Evolutionary conservation across 2,888 invertebrate species (phyloP), one percentile per base, ranked within the genome.

Genomic region (Anaspis maculata): DNA sequence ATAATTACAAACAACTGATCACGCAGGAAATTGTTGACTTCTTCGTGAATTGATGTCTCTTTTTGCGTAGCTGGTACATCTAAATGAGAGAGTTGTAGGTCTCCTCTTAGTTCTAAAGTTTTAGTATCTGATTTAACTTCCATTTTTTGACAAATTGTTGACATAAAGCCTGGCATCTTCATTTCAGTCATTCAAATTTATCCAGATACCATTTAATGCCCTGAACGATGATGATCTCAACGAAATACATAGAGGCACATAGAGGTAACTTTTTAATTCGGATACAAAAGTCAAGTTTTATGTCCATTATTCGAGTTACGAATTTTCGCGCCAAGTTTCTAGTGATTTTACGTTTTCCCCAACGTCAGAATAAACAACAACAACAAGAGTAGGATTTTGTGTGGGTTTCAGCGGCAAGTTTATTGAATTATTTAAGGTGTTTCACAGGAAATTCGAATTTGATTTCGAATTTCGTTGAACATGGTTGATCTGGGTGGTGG

Each of bases 401-500:
- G 27, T 7, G 9, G 15, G 15, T 15, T 15, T 21, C 12, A 13
- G 22, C 23, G 14, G 26, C 26, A 33, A 33, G 22, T 27, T n/a
- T 33, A 14, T 25, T 25, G 11, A 21, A 34, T 34, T 29, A n/a
- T n/a, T n/a, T n/a, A n/a, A n/a, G n/a, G n/a, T n/a, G n/a, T 13
- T 5, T 34, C 15, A 15, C 19, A 22, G 21, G 14, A 15, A 15
- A 32, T 15, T 16, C 7, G 6, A 27, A 14, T 5, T n/a, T 14
- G 2, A 14, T 27, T 30, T 23, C 3, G 5, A 27, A n/a, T n/a
- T n/a, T n/a, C n/a, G n/a, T n/a, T n/a, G 26, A 36, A 24, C 33
- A 90, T 90, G 90, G 89, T 89, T 44, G 88, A 90, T 66, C 71
- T 89, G 54, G 79, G 84, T 41, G 83, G 83, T 13, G 79, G 81